These are phyloP conservation scores for Homarus gammarus DNA, from an alignment of 2,888 invertebrate species.

Conservation along the genomic window DNA sequence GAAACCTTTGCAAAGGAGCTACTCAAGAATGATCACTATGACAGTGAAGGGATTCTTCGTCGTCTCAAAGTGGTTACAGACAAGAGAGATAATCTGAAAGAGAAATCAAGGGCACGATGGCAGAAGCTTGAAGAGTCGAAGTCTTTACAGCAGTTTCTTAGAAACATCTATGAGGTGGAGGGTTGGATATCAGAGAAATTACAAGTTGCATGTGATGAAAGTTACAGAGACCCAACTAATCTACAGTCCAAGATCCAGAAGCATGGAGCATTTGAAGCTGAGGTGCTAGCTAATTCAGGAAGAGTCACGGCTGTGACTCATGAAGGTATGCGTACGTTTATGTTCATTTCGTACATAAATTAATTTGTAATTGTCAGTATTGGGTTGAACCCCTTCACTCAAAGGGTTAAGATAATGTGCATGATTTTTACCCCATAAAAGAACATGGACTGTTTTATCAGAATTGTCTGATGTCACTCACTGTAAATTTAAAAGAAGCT, in stretches of 20 bases:
- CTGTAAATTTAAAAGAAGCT: too few species aligned
- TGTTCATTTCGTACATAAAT: too few species aligned
- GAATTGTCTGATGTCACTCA: too few species aligned
- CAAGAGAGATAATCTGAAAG: conserved; percentile 84
- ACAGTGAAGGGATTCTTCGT: conserved; percentile 79
- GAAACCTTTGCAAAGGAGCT: conserved; percentile 85
- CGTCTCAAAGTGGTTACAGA: conserved; percentile 63
- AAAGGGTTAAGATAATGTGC: too few species aligned
- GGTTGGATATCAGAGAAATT: conserved; percentile 96
- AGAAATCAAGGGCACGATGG: conserved; percentile 85
- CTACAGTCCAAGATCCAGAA: conserved; percentile 98
- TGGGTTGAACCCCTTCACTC: too few species aligned
- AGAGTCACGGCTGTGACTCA: conserved; percentile 90
- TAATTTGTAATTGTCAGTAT: too few species aligned
- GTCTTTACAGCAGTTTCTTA: conserved; percentile 92
- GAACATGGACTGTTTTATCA: too few species aligned
- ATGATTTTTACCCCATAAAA: too few species aligned
- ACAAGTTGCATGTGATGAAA: conserved; percentile 95
- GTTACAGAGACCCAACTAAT: conserved; percentile 96
- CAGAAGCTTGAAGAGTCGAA: conserved; percentile 89
- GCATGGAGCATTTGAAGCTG: conserved; percentile 97
- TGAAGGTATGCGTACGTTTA: conserved; percentile 83
- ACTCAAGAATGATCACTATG: conserved; percentile 85
- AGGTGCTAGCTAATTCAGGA: conserved; percentile 92
- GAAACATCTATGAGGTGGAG: conserved; percentile 91